Evolutionary conservation across 1,140 invertebrate species (phyloP), one percentile per base, ranked within the genome.

Genomic region (Tetraneura akinire): DNA sequence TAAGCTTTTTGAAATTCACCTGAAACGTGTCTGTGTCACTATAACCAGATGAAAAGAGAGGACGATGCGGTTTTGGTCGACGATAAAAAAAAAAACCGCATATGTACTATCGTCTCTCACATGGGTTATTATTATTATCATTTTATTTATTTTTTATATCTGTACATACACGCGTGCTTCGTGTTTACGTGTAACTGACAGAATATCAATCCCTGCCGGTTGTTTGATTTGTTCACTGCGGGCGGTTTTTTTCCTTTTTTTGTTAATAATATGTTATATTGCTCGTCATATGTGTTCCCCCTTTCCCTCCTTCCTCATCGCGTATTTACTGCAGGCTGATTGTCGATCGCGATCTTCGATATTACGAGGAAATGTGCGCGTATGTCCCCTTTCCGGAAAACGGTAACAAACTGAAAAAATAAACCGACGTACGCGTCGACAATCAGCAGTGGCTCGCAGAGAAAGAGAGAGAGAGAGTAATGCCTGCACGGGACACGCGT

Each of bases 161-260:
- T 23, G n/a, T 57, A 55, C 14, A 74, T n/a, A 57, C 51, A 4
- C 70, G 9, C 62, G 11, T 21, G 37, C n/a, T 37, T 9, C 29
- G 53, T 29, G 68, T 42, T 13, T 57, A 14, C 37, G 55, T 78
- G 73, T 78, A 78, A 78, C 73, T 78, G 73, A 78, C 73, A 60
- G 73, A 78, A 78, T 78, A 78, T 78, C 73, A 78, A 78, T 78
- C 73, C 73, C 73, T 37, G 53, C 10, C 37, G 55, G 55, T 78
- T 78, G 55, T 78, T 78, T 78, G 73, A 78, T 78, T 78, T 78
- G 73, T 78, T 37, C 73, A 21, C 73, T 37, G 73, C 73, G 53
- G 73, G 73, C 57, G 37, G 73, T 47, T 78, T 78, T 23, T 78
- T 78, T n/a, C n/a, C n/a, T 4, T 74, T 55, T 74, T 14, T 51